phyloP scores from a whole-genome alignment of 2,113 vertebrate genomes.

The Centropus unirufus region DNA sequence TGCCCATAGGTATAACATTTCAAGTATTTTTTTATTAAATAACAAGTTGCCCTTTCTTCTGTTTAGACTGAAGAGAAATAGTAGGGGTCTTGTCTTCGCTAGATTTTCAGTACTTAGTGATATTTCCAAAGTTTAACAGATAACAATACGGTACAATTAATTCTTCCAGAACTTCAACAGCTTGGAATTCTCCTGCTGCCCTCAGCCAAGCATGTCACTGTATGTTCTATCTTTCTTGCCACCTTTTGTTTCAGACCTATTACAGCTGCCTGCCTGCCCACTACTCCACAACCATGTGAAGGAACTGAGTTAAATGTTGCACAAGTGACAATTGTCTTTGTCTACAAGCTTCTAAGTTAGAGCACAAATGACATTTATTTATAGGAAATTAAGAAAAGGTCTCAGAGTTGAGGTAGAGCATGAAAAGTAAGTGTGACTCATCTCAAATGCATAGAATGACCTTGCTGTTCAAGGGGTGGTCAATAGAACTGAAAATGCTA shows the following conservation, averaged over 20 bases:
- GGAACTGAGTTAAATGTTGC: neutral
- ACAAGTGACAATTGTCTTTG: neutral
- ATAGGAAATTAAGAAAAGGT: neutral
- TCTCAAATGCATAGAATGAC: neutral
- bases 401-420: neutral
- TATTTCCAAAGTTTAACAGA: conserved; percentile 27
- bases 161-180: neutral
- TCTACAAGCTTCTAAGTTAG: neutral
- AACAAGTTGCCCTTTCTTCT: neutral
- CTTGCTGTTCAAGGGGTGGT: neutral
- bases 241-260: neutral
- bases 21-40: neutral
- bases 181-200: neutral
- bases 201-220: neutral
- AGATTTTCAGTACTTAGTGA: neutral
- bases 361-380: neutral
- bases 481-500: neutral
- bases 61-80: neutral
- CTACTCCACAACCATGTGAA: neutral
- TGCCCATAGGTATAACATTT: neutral
- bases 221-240: neutral
- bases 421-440: neutral
- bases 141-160: neutral
- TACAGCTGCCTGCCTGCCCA: neutral
- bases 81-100: neutral